Percentiles rank a stretch among this genome's conserved stretches.
Conservation (phyloP, 2,113 vertebrate genomes). For the Notothenia rossii region DNA sequence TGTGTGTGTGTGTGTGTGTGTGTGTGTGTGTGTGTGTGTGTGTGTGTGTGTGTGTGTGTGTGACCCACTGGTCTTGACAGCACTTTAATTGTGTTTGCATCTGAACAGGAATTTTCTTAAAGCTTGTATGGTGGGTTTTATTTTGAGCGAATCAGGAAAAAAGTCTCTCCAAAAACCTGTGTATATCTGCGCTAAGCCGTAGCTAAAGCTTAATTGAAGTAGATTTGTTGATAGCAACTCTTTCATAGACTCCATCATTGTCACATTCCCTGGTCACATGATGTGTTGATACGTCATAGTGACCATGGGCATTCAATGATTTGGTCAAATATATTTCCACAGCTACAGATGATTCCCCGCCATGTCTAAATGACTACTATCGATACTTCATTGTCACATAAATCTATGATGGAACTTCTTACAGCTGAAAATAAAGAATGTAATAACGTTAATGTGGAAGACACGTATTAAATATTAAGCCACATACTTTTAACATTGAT, state of each 20-base stretch:
- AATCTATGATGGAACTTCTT: not conserved
- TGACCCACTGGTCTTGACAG: too few species aligned
- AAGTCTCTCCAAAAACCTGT: too few species aligned
- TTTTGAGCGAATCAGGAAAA: too few species aligned
- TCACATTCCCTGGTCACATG: not conserved
- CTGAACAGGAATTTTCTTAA: too few species aligned
- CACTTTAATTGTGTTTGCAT: too few species aligned
- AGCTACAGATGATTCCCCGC: not conserved
- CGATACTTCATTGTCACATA: not conserved
- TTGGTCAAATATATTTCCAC: not conserved
- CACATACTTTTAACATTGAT: not conserved
- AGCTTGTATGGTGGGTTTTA: too few species aligned
- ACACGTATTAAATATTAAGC: not conserved
- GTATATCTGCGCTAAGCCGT: too few species aligned
- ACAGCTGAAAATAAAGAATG: constrained; percentile 1
- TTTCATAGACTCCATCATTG: not conserved
- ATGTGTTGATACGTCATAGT: not conserved
- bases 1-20: too few species aligned
- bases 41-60: too few species aligned
- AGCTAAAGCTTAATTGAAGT: not conserved
- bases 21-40: too few species aligned
- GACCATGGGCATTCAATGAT: not conserved
- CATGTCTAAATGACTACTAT: not conserved
- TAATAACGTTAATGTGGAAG: not conserved
- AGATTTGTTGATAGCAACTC: not conserved